Percentiles rank a stretch among this genome's conserved stretches.
These are phyloP conservation scores for Apis florea DNA, from an alignment of 1,140 invertebrate species.

Conservation along the genomic window DNA sequence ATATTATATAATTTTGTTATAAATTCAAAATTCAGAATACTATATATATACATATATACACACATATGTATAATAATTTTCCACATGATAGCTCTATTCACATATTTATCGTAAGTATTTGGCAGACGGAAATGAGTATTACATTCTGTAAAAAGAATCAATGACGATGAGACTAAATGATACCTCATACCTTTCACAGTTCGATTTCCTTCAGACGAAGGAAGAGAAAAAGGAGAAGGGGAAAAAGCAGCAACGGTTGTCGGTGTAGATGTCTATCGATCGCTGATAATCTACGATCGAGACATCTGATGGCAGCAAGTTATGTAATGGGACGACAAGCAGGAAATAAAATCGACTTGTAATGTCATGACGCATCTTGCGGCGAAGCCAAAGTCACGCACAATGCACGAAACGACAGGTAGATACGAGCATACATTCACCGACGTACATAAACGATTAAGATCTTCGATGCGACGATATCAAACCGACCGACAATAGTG, in stretches of 20 bases:
- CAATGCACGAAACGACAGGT: slow-evolving; percentile 60
- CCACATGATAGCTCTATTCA: neutral
- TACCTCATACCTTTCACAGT: slow-evolving; percentile 9
- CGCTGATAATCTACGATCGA: slow-evolving; percentile 58
- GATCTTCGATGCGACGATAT: slow-evolving; percentile 56
- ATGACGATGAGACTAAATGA: slow-evolving; percentile 59
- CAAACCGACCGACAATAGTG: slow-evolving; percentile 26
- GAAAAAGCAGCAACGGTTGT: slow-evolving; percentile 54
- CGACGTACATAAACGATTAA: slow-evolving; percentile 69
- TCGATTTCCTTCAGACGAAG: slow-evolving; percentile 32
- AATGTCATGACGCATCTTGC: slow-evolving; percentile 57
- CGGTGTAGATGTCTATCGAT: slow-evolving; percentile 64
- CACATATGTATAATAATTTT: neutral
- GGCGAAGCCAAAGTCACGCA: slow-evolving; percentile 41
- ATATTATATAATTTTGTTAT: no score
- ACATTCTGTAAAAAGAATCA: slow-evolving; percentile 36
- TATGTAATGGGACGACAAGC: slow-evolving; percentile 63
- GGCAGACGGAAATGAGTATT: slow-evolving; percentile 42
- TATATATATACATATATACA: neutral
- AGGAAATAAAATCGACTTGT: slow-evolving; percentile 65
- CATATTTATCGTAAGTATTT: no score
- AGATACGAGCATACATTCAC: slow-evolving; percentile 57
- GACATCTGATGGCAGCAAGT: slow-evolving; percentile 52
- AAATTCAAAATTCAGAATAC: no score
- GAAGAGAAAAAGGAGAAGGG: neutral